Base-by-base conservation (phyloP, 2,113 vertebrate species). In the Calyptomena viridis region DNA sequence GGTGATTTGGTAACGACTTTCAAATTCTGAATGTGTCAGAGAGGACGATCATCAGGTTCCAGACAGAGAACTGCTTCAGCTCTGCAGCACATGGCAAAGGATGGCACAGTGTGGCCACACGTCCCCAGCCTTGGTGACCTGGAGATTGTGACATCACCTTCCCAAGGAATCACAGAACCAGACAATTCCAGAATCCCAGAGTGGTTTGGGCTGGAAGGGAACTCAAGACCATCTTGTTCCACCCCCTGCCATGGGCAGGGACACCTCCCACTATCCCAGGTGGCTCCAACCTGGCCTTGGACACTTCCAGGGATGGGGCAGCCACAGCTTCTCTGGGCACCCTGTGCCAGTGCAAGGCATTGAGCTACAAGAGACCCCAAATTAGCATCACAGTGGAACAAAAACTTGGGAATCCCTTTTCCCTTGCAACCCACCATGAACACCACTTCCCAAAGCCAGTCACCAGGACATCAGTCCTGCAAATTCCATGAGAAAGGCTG, bases 91-190 rank as follows among this genome's bases (percentile, higher is more conserved):
- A 6, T 8, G 31, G 30, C 42, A 75, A 31, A 56, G 31, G 31
- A 20, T 16, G 35, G 27, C 77, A 17, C 30, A 14, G 12, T 0
- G 0, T 15, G 27, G 39, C 19, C 64, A 23, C 22, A 4, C 28
- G 27, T 7, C 67, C 60, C 63, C 37, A n/a, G 24, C 4, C 68
- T 52, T 17, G 53, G 60, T 27, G 46, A 35, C 42, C 77, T 84
- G n/a, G 59, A 40, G 11, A 28, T 6, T 8, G 9, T 11, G 35
- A 21, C 73, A 81, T 35, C 53, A 47, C 21, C 12, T 35, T 50
- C 25, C 23, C 28, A 23, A n/a, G 19, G 14, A 69, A 40, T 18
- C 20, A 46, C 7, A 14, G 39, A 68, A 25, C 46, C 46, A 22
- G 46, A 47, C 46, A 69, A n/a, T 22, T 16, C 39, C 7, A 14